Percentiles rank a stretch among this genome's conserved stretches.
phyloP scores from a whole-genome alignment of 2,113 vertebrate genomes.

The Pterocles orientalis region DNA sequence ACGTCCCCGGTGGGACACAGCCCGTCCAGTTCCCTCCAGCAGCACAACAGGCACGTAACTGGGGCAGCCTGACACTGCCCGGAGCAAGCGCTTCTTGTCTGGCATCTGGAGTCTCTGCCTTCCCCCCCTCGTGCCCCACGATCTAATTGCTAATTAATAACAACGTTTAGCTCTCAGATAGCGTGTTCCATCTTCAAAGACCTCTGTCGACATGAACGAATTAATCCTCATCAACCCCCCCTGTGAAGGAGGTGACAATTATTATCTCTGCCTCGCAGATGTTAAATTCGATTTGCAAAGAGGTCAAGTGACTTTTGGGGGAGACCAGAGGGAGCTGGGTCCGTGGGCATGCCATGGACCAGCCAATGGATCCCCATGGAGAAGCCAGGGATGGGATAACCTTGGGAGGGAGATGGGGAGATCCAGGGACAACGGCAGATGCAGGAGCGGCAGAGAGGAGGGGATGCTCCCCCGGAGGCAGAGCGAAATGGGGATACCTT shows the following conservation, averaged over 20 bases:
- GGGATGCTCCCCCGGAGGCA: neutral
- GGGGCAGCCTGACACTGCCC: neutral
- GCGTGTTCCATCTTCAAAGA: slow-evolving; percentile 64
- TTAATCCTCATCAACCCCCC: slow-evolving; percentile 69
- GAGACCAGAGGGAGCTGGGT: neutral
- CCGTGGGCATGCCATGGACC: neutral
- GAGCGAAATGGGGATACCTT: neutral
- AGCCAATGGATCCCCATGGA: accelerated
- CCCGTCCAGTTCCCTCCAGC: neutral
- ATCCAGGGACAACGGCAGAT: neutral
- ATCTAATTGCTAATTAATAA: slow-evolving; percentile 73
- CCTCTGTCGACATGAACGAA: slow-evolving; percentile 70
- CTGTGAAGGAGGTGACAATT: slow-evolving; percentile 66
- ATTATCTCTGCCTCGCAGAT: slow-evolving; percentile 68
- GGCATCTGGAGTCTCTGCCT: neutral
- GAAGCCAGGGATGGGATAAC: neutral
- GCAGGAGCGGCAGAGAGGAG: neutral
- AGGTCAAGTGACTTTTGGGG: slow-evolving; percentile 52
- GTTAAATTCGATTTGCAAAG: slow-evolving; percentile 67
- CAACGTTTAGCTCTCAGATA: slow-evolving; percentile 61
- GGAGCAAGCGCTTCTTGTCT: neutral
- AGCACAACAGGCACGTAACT: neutral
- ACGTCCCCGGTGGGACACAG: accelerated
- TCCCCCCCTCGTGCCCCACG: neutral
- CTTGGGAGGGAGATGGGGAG: neutral